Conservation (phyloP, 1,140 invertebrate genomes). For the Drosophila tropicalis region DNA sequence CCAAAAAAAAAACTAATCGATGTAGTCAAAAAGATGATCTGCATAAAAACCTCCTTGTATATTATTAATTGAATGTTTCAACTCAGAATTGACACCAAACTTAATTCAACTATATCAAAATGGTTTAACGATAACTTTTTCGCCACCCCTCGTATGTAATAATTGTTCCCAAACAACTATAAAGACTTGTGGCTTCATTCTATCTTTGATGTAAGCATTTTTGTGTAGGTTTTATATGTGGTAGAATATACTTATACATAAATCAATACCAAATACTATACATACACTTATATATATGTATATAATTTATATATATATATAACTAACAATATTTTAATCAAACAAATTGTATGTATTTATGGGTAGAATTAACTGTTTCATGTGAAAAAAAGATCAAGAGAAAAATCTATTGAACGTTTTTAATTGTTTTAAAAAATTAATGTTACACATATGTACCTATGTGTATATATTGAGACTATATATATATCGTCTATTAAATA, state of each 20-base stretch:
- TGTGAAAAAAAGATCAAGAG: conserved; percentile 1
- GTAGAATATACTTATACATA: conserved; percentile 19
- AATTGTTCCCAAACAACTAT: conserved; percentile 76
- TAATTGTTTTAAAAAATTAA: conserved; percentile 54
- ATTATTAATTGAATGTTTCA: too few relatives aligned
- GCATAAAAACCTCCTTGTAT: too few relatives aligned
- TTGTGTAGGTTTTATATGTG: conserved; percentile 60
- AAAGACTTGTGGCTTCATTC: conserved; percentile 80
- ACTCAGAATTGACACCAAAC: too few relatives aligned
- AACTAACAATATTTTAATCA: conserved; percentile 46
- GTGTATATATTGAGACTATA: conserved; percentile 28
- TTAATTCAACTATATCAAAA: too few relatives aligned
- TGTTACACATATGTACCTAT: conserved; percentile 38
- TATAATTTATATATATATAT: conserved; percentile 1
- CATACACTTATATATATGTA: conserved; percentile 31
- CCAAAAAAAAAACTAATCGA: background rate
- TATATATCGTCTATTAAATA: conserved; percentile 30
- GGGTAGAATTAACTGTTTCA: conserved; percentile 18
- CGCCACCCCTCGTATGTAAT: background rate
- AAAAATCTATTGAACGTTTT: conserved; percentile 52
- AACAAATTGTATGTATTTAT: conserved; percentile 25
- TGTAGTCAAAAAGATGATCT: too few relatives aligned
- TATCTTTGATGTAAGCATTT: conserved; percentile 75
- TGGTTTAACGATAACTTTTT: too few relatives aligned
- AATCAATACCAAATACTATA: background rate